These are phyloP conservation scores for Alsophila aescularia DNA, from an alignment of 2,888 invertebrate species.

Conservation along the genomic window DNA sequence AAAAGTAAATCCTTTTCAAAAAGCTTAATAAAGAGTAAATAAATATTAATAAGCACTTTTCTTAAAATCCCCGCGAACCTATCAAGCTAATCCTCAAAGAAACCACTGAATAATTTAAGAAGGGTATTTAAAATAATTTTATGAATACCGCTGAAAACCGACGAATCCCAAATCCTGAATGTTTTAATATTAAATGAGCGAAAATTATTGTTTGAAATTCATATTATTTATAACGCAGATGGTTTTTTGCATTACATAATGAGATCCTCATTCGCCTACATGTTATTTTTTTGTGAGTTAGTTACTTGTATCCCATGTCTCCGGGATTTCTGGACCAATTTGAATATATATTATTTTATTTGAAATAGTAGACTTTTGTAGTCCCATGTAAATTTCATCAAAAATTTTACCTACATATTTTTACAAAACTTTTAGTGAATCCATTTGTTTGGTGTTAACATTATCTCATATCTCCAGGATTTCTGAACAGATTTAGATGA, in stretches of 20 bases:
- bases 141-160: conserved; percentile 49
- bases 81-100: conserved; percentile 56
- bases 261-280: background rate
- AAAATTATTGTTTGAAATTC: conserved; percentile 30
- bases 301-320: too few species aligned
- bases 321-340: too few species aligned
- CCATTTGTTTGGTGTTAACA: too few species aligned
- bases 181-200: conserved; percentile 58
- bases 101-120: conserved; percentile 61
- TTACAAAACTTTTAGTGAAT: too few species aligned
- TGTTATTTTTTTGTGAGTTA: too few species aligned
- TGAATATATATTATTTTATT: too few species aligned
- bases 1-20: background rate
- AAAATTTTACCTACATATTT: too few species aligned
- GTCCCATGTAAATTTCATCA: too few species aligned
- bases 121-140: conserved; percentile 60
- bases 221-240: conserved; percentile 8
- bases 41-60: conserved; percentile 47
- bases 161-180: conserved; percentile 46
- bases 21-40: conserved; percentile 34
- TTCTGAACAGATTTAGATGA: too few species aligned
- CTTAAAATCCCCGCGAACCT: conserved; percentile 40
- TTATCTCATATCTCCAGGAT: too few species aligned
- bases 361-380: too few species aligned
- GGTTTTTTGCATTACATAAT: background rate